phyloP scores from a whole-genome alignment of 2,797 vertebrate genomes.

The Cephalopachus bancanus region DNA sequence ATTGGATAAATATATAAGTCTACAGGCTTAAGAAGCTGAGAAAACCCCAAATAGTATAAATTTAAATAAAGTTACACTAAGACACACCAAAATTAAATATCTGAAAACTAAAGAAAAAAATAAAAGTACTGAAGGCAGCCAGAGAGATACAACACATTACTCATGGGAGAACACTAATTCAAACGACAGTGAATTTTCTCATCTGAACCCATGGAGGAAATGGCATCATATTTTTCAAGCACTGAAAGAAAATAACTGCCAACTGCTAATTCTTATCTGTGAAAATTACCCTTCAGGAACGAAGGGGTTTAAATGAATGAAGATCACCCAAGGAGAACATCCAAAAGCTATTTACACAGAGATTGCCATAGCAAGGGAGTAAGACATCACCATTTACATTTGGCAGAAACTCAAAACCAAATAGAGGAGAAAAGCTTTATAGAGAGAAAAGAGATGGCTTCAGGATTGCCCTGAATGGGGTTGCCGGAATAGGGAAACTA shows the following conservation, averaged over 20 bases:
- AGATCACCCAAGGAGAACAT: not conserved
- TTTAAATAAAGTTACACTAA: not conserved
- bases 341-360: not conserved
- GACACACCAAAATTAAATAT: not conserved
- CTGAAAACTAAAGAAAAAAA: not conserved
- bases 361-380: not conserved
- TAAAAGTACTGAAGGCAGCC: not conserved
- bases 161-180: not conserved
- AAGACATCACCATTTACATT: not conserved
- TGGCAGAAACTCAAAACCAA: not conserved
- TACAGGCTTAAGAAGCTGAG: not conserved
- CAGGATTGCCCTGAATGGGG: not conserved
- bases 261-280: not conserved
- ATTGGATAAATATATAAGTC: not conserved
- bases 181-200: not conserved
- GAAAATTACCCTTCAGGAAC: not conserved
- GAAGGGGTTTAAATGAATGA: not conserved
- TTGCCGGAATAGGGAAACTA: not conserved
- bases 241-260: not conserved
- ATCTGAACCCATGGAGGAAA: not conserved
- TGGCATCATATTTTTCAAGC: not conserved
- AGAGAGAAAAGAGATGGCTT: not conserved
- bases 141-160: not conserved
- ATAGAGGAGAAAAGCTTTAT: not conserved
- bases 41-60: not conserved